Conservation (phyloP, 2,888 invertebrate genomes). For the Chrysina gloriosa region DNA sequence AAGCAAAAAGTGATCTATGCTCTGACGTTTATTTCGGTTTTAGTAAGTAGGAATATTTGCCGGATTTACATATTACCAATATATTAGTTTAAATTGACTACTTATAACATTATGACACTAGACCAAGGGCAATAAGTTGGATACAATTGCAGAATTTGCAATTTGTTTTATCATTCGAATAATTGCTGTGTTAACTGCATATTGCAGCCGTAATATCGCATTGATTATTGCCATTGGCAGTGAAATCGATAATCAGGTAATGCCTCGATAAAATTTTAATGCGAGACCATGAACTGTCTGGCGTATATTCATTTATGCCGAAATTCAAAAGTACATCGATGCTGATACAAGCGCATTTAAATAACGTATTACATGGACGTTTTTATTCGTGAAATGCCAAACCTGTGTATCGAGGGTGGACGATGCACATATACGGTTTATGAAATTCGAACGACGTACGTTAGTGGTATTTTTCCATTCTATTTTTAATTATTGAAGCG, state of each 20-base stretch:
- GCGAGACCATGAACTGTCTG: conserved; percentile 46
- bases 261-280: conserved; percentile 51
- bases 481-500: conserved; percentile 50
- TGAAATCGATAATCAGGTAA: conserved; percentile 45
- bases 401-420: neutral
- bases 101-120: no score
- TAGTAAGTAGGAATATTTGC: no score
- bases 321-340: conserved; percentile 51
- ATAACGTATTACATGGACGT: conserved; percentile 47
- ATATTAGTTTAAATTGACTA: no score
- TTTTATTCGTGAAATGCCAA: conserved; percentile 4
- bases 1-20: no score
- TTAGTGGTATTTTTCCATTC: conserved; percentile 51
- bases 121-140: neutral
- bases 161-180: neutral
- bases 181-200: neutral
- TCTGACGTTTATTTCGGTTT: no score
- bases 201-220: neutral
- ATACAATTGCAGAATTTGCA: neutral
- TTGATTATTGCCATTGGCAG: conserved; percentile 9
- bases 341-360: conserved; percentile 51
- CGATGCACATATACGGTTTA: conserved; percentile 32
- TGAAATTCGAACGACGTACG: conserved; percentile 25
- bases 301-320: conserved; percentile 48
- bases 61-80: no score